Conservation (phyloP, 2,888 invertebrate species). For the Napeogenes sylphis region DNA sequence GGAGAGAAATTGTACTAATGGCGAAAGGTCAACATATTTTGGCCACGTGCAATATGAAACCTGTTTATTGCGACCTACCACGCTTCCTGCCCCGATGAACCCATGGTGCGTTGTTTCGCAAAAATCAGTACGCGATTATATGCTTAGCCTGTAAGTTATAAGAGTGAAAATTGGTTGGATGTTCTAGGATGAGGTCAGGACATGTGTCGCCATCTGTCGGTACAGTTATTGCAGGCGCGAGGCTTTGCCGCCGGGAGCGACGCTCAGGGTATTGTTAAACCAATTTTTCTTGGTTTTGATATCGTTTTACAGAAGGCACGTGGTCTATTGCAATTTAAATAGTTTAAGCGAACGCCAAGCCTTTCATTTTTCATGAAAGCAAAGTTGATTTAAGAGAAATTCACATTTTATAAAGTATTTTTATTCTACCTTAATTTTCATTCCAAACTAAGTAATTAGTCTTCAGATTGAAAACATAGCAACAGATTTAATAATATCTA, state of each 20-base stretch:
- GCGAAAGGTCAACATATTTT: slow-evolving; percentile 38
- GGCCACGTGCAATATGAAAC: slow-evolving; percentile 46
- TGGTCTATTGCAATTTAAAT: slow-evolving; percentile 22
- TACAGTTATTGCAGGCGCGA: slow-evolving; percentile 35
- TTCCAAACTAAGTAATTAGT: neutral
- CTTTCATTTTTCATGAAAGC: slow-evolving; percentile 3
- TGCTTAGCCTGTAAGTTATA: slow-evolving; percentile 13
- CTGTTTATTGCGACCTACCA: slow-evolving; percentile 44
- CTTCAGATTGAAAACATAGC: neutral
- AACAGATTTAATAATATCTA: neutral
- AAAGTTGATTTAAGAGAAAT: neutral
- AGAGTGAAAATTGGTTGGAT: slow-evolving; percentile 16
- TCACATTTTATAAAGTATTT: neutral
- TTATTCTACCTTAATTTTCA: neutral
- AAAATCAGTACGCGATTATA: slow-evolving; percentile 21
- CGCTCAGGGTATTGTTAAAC: slow-evolving; percentile 23
- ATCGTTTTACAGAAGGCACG: slow-evolving; percentile 20
- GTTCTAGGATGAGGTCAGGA: neutral
- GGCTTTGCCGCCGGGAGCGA: slow-evolving; percentile 23
- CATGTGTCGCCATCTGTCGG: slow-evolving; percentile 16
- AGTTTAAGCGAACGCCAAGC: slow-evolving; percentile 2
- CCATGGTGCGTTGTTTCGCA: slow-evolving; percentile 22
- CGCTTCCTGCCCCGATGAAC: slow-evolving; percentile 36
- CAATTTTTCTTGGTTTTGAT: slow-evolving; percentile 28
- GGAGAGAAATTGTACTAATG: slow-evolving; percentile 15